Evolutionary conservation across 2,113 vertebrate genomes (phyloP), one percentile per base, ranked within the genome.

Genomic region (Odocoileus virginianus): DNA sequence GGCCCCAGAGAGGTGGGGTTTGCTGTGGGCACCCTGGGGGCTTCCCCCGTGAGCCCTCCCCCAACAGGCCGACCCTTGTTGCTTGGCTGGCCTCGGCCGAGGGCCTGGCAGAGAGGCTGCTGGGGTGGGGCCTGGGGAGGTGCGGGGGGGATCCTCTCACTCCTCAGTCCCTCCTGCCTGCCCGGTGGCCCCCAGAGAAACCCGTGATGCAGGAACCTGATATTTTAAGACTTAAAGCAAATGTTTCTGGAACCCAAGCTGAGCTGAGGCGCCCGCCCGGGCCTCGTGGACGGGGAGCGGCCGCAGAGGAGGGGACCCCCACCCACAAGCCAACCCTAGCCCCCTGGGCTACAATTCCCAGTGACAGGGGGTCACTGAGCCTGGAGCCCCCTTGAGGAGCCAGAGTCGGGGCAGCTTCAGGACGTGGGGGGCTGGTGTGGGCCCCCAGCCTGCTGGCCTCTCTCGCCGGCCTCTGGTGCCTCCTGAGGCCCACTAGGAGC

Each of bases 201-300:
- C 83, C 96, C 12, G 89, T 85, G 98, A 99, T 98, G 98, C 7
- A 45, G 99, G 98, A 99, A 99, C 98, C 98, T 98, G 99, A 99
- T 99, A 99, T 99, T 99, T 99, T 99, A 99, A 99, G 99, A 99
- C 99, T 98, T 99, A 99, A 99, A 99, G 98, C 98, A 99, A 99
- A 99, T 98, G 98, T 99, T 99, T 99, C 98, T 98, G 97, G 97
- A 98, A 97, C 96, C 98, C 98, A 94, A 98, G 95, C 97, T 93
- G 89, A 4, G 5, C 88, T 14, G 61, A 96, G 93, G 89, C 50
- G 27, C 91, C 96, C 11, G 36, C 83, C 84, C 78, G n/a, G 71
- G 86, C 67, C 97, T 91, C 10, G 1, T 89, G 96, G 95, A 96
- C 96, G 40, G 87, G 97, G 97, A 97, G 91, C 36, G 1, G 36